phyloP scores from a whole-genome alignment of 30 jellyfish, hydroid and myxozoan species.

The Hydra vulgaris region DNA sequence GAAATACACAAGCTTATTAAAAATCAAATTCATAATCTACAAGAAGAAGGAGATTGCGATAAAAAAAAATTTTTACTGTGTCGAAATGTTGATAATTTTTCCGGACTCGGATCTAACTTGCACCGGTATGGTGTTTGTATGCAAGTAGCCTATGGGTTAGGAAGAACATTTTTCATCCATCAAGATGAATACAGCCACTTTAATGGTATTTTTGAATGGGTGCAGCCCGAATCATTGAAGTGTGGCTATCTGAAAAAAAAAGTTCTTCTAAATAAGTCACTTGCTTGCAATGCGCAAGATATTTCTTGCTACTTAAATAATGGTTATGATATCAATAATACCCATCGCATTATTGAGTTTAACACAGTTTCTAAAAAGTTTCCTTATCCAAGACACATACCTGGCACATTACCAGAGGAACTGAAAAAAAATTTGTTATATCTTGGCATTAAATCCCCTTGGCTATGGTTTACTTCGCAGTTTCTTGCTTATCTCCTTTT shows the following conservation, averaged over 20 bases:
- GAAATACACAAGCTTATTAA: neutral
- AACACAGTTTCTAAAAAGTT: neutral
- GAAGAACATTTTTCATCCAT: constrained; percentile 11
- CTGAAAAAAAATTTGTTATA: neutral
- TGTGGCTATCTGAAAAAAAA: neutral
- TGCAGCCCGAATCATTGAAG: constrained; percentile 6
- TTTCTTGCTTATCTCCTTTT: constrained; percentile 15
- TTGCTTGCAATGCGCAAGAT: constrained; percentile 1
- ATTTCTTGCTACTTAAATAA: neutral
- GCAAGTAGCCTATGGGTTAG: constrained; percentile 24
- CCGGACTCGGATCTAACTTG: constrained; percentile 11
- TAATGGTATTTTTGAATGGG: constrained; percentile 10
- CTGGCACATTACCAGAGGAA: constrained; percentile 20
- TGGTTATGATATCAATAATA: constrained; percentile 13
- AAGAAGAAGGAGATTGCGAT: constrained; percentile 15
- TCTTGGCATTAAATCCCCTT: neutral
- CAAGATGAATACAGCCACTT: no score
- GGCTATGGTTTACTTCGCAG: constrained; percentile 19
- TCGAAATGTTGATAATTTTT: neutral
- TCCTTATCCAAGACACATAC: constrained; percentile 15
- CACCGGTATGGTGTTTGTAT: constrained; percentile 19
- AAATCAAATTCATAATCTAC: constrained; percentile 1
- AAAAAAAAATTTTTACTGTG: constrained; percentile 2
- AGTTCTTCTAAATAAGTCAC: neutral
- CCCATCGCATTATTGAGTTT: neutral